Percentiles rank a stretch among this genome's conserved stretches.
phyloP scores from a whole-genome alignment of 2,113 vertebrate genomes.

The Nymphicus hollandicus region DNA sequence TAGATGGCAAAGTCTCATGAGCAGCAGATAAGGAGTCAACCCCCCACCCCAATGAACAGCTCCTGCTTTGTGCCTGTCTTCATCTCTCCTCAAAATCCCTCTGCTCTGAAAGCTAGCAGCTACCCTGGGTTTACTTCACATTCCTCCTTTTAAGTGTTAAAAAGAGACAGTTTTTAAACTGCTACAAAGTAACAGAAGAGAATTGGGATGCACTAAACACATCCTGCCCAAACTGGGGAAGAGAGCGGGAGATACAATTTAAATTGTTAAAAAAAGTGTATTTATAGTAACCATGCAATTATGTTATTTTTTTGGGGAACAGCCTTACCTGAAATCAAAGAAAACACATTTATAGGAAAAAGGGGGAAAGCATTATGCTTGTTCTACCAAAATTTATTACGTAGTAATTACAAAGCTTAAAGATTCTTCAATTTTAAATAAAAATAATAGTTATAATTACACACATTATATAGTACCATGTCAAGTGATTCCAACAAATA shows the following conservation, averaged over 20 bases:
- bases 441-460: constrained; percentile 79
- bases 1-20: background rate
- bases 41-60: background rate
- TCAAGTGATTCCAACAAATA: constrained; percentile 71
- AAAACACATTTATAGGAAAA: constrained; percentile 62
- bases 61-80: background rate
- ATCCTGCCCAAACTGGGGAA: background rate
- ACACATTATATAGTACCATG: constrained; percentile 72
- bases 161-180: background rate
- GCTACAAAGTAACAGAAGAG: background rate
- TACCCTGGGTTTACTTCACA: background rate
- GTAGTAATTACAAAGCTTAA: constrained; percentile 90
- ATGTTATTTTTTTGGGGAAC: background rate
- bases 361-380: constrained; percentile 68
- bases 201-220: background rate
- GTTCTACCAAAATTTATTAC: constrained; percentile 96
- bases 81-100: background rate
- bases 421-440: constrained; percentile 86
- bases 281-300: constrained; percentile 52
- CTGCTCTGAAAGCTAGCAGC: background rate
- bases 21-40: background rate
- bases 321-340: constrained; percentile 55
- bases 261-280: too few relatives aligned
- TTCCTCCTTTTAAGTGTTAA: background rate
- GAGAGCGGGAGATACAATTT: background rate